Base-by-base conservation (phyloP, 2,797 vertebrate species). In the Chelonia mydas region DNA sequence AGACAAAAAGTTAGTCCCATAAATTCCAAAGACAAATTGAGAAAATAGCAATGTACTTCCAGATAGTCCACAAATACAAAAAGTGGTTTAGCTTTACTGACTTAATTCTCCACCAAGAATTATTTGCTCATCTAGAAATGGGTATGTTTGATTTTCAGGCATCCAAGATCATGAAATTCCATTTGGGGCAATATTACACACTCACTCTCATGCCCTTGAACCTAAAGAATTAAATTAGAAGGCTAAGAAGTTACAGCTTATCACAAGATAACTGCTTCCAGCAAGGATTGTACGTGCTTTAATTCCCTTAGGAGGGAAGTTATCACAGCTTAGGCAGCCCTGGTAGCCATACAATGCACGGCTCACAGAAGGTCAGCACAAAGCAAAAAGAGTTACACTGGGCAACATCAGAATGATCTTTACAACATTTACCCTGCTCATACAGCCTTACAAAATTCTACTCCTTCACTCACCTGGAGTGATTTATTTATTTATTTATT, bases 1-100 rank as follows among this genome's bases (percentile, higher is more conserved):
- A 94, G 78, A 96, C 59, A 90, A 76, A 57, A 81, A 93, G 37
- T 78, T 91, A 96, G 96, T 94, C 59, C 72, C 91, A 61, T 90
- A 93, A 92, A 97, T 90, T 95, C 84, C 86, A 94, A 17, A 49
- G 45, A 77, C 45, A 77, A 77, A 77, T 31, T 77, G 74, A 47
- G 8, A 31, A 77, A 77, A 49, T 77, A 77, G 55, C 61, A 89
- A 79, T 83, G 68, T 90, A 76, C 96, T 83, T 72, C 77, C 1
- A 0, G 78, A 17, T 17, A 86, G 23, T 57, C 72, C 79, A 95
- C 81, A n/a, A 95, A 81, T 49, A 97, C 74, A 96, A 95, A 88
- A 47, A 78, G 51, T 54, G 83, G 28, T 94, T 93, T 91, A 93
- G 68, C 86, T 96, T 96, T 92, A 81, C 92, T 81, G 76, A 83